phyloP scores from a whole-genome alignment of 2,113 vertebrate species.

The Gavialis gangeticus region DNA sequence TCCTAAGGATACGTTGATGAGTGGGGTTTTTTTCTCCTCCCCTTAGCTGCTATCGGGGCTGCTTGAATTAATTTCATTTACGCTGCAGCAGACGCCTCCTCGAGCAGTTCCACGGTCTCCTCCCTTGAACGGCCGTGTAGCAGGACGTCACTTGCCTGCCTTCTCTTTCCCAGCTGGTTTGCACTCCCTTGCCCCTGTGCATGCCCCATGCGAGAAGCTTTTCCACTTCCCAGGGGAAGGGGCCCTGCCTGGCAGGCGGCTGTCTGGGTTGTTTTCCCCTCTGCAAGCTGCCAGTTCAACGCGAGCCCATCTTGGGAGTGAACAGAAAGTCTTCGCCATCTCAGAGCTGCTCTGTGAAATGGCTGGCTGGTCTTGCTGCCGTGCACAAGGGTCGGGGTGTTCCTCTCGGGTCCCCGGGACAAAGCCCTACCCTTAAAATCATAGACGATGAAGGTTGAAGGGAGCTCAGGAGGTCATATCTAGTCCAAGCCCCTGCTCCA shows the following conservation, averaged over 20 bases:
- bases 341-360: not conserved
- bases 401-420: not conserved
- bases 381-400: not conserved
- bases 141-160: slow-evolving; percentile 9
- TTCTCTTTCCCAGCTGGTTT: slow-evolving; percentile 24
- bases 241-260: not conserved
- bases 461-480: too few species aligned
- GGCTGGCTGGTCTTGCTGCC: not conserved
- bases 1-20: slow-evolving; percentile 52
- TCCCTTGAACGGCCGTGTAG: slow-evolving; percentile 8
- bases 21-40: slow-evolving; percentile 38
- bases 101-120: not conserved
- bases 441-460: too few species aligned
- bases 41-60: slow-evolving; percentile 14
- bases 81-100: slow-evolving; percentile 29
- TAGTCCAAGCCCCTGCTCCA: too few species aligned
- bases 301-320: not conserved
- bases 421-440: not conserved
- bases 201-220: not conserved
- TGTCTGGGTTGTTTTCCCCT: too few species aligned
- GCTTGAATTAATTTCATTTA: slow-evolving; percentile 50
- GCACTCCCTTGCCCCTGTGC: not conserved
- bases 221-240: not conserved
- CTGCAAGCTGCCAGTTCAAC: not conserved
- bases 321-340: not conserved